Evolutionary conservation across 30 jellyfish, hydroid and myxozoan species (phyloP), one percentile per base, ranked within the genome.

Genomic region (Sanderia malayensis): DNA sequence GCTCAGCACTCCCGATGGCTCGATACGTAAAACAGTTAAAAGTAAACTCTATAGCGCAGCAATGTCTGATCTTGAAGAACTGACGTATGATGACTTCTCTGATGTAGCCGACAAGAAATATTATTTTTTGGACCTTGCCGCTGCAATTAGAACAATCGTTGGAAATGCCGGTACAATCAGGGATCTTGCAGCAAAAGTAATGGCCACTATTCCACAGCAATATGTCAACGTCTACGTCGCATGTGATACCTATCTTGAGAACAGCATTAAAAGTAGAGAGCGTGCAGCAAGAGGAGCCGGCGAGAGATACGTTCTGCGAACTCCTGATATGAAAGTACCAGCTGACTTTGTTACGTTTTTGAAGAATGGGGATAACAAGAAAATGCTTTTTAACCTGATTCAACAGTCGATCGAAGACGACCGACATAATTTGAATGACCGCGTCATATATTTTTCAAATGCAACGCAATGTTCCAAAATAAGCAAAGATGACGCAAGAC

Each of bases 351-450:
- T 41, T 41, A 41, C 55, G 55, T 41, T 41, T 41, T 41, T 41
- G 55, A 41, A 41, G 55, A 41, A 41, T 41, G 55, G 55, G 11
- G 55, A 41, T 41, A 41, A 41, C 15, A 41, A 41, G 55, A 41
- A 15, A 41, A 41, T 41, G 55, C 55, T 41, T 41, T 41, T 41
- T 41, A 15, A 41, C 15, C 15, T 41, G 15, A 41, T 41, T 41
- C 55, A 41, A 41, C 27, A 24, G 31, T 20, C 68, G 31, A 57
- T 57, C 68, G 68, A 57, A 57, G 68, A 57, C 27, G 68, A 21
- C 31, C 68, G 68, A 24, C 27, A 57, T 57, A 24, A 8, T 57
- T 24, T 57, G 55, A 41, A 41, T 41, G 55, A 41, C 55, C 55
- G 55, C 55, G 55, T 41, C 55, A 41, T 41, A 41, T 41, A n/a